These are phyloP conservation scores for Charanyca ferruginea DNA, from an alignment of 2,888 invertebrate species.

Conservation along the genomic window DNA sequence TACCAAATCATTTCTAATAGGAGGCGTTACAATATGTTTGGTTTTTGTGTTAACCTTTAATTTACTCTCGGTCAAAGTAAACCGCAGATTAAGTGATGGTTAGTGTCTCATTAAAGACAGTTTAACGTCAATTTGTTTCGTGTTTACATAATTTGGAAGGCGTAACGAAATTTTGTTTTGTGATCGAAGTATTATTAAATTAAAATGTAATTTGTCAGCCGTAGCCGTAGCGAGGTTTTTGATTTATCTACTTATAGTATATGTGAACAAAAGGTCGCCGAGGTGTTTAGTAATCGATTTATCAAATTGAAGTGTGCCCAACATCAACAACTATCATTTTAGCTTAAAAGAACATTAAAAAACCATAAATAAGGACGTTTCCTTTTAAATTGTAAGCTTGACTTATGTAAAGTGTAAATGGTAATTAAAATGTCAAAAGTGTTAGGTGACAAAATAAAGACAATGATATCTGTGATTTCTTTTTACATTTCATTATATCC, in stretches of 20 bases:
- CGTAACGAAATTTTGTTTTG: conserved; percentile 28
- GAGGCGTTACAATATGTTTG: conserved; percentile 48
- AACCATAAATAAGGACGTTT: no score
- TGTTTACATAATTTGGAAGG: conserved; percentile 40
- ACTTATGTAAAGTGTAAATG: no score
- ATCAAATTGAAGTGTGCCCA: not conserved
- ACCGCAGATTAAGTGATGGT: conserved; percentile 54
- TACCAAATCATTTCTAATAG: conserved; percentile 43
- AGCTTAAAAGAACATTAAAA: not conserved
- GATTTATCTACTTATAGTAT: conserved; percentile 3
- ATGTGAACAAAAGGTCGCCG: conserved; percentile 3
- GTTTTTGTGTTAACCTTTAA: conserved; percentile 59
- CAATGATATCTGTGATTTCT: no score
- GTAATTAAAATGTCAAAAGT: no score
- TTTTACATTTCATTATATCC: not conserved
- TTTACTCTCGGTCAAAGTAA: conserved; percentile 66
- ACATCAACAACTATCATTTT: not conserved
- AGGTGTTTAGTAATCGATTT: conserved; percentile 9
- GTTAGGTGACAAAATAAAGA: no score
- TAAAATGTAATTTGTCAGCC: conserved; percentile 33
- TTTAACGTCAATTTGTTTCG: conserved; percentile 43
- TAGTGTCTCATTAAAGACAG: conserved; percentile 57
- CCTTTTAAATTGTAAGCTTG: no score
- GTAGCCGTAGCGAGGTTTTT: conserved; percentile 2
- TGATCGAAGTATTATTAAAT: conserved; percentile 14